phyloP scores from a whole-genome alignment of 1,140 invertebrate species.

The Anoplolepis gracilipes region DNA sequence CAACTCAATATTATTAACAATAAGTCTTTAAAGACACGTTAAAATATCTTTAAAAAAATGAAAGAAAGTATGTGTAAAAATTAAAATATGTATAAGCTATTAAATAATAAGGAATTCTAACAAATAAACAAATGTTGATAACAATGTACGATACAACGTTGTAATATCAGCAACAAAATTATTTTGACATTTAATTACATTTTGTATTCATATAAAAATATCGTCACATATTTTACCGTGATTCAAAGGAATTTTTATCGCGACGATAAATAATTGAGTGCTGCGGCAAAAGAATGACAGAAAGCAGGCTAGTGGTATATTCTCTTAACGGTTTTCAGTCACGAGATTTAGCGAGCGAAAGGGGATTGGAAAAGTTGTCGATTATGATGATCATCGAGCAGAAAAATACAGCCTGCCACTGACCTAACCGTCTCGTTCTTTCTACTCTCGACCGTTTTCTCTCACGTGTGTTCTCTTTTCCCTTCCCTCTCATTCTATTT shows the following conservation, averaged over 20 bases:
- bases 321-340: conserved; percentile 29
- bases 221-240: background rate
- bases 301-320: conserved; percentile 38
- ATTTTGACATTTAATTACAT: background rate
- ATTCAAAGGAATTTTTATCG: background rate
- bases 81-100: background rate
- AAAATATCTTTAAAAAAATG: background rate
- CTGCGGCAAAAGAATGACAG: background rate
- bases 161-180: background rate
- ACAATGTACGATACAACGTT: background rate
- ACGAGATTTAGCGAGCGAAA: conserved; percentile 42
- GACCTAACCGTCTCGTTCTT: background rate
- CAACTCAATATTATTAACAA: background rate
- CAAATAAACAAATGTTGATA: background rate
- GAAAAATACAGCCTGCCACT: conserved; percentile 45
- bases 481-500: background rate
- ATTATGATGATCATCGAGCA: conserved; percentile 59
- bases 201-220: no score
- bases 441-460: conserved; percentile 16
- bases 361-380: conserved; percentile 64
- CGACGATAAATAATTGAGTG: conserved; percentile 26
- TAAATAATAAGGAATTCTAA: background rate
- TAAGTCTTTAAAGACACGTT: background rate
- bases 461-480: background rate
- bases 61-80: no score